Evolutionary conservation across 2,113 vertebrate genomes (phyloP), one percentile per base, ranked within the genome.

Genomic region (Hoplias malabaricus): DNA sequence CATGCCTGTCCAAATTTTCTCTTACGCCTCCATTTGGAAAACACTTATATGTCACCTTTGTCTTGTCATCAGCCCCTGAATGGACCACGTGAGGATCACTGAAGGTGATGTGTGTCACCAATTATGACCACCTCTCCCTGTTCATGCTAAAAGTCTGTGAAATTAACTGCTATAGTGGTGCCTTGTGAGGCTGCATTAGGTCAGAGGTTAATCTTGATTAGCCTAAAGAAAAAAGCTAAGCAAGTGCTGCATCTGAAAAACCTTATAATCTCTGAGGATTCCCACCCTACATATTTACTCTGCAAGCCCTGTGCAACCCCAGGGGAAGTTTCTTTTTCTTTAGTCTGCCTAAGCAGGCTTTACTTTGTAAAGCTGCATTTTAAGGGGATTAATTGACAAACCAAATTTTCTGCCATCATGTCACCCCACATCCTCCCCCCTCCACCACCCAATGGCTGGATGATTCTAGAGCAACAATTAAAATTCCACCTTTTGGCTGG

Each of bases 161-260:
- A 77, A 87, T 78, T 56, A 77, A 69, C 63, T 83, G 84, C 73
- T 82, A 79, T 69, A 34, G 73, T 78, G 77, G 65, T 76, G 81
- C 84, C 82, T 31, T 21, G 23, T 40, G 25, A 16, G 34, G 21
- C 8, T 29, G 16, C 36, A n/a, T 59, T 33, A 87, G 82, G 90
- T 89, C 85, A 90, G 86, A 91, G 87, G 88, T 89, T 88, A 89
- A 91, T 91, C 89, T 86, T 73, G 57, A 78, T 59, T 19, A 85
- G 88, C 86, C 85, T 79, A 85, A 67, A 33, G 65, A 19, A 79
- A n/a, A 88, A 85, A 14, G 87, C 86, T 88, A 89, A 89, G 89
- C 87, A 87, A 88, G 89, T 86, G 88, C 89, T 90, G 89, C 87
- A 90, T 85, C 86, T 80, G 74, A 87, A 88, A 85, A 89, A 38